Evolutionary conservation across 2,797 vertebrate genomes (phyloP), one percentile per base, ranked within the genome.

Genomic region (Apogon hyalosoma): DNA sequence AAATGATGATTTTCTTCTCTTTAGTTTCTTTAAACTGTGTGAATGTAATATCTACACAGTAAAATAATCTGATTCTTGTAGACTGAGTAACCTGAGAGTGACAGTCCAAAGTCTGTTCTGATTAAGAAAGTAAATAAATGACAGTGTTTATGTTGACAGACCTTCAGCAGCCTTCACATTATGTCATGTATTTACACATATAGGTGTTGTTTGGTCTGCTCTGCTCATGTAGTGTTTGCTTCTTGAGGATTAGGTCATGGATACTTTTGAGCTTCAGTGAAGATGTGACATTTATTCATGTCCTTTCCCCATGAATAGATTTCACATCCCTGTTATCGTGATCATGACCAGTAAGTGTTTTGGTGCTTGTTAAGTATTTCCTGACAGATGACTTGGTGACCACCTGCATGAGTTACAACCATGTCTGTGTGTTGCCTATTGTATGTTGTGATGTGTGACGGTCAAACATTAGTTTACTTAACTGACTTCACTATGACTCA

Each of bases 401-500:
- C 49, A 62, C 45, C 15, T 50, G 42, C 1, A 2, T 63, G 56
- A 45, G 54, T 40, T 65, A 15, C 59, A 18, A 6, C 11, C 1
- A 53, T 6, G 33, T 1, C 9, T n/a, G 28, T 6, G 2, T 15
- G 38, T 33, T 31, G 14, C 38, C 6, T 36, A 6, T 18, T n/a
- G 10, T 4, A n/a, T 36, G 7, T n/a, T 31, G 13, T 58, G 57
- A 61, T 57, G 24, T 42, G 38, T 56, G 36, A 19, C 11, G 18
- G 49, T 28, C 6, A 15, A 2, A 45, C 50, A 39, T 24, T 40
- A 61, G 13, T 68, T 72, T 55, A 48, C 33, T 59, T 28, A 40
- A 10, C 18, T 79, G 74, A 58, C 72, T 45, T 83, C 67, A 73
- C 39, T 0, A 0, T 92, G 87, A 90, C 64, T 88, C 86, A 90